Evolutionary conservation across 2,797 vertebrate species (phyloP), one percentile per base, ranked within the genome.

Genomic region (Acipenser ruthenus): DNA sequence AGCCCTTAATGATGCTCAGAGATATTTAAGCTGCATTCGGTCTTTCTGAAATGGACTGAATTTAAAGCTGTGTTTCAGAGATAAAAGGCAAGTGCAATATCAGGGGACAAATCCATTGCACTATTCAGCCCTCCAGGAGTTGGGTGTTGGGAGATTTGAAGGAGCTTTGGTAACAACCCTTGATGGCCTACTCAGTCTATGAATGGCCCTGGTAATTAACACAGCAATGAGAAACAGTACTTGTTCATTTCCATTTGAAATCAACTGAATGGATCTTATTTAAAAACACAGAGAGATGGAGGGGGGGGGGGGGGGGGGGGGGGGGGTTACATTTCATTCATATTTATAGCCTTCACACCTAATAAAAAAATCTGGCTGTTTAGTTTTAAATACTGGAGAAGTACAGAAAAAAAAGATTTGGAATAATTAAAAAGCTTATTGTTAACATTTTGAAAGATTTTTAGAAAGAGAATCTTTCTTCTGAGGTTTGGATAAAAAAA

Each of bases 171-270:
- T 37, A 58, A 58, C 10, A 11, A 6, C 13, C 55, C 55, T 58
- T 58, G 55, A 58, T 58, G 55, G 6, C 55, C 55, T 13, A 11
- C 12, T 58, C 55, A 12, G 55, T 12, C 55, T 58, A 58, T 9
- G 59, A n/a, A n/a, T n/a, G 6, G 11, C 47, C 49, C 8, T 49
- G 49, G n/a, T 66, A 49, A 60, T 50, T 60, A 49, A 23, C 55
- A 49, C 65, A 66, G 65, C 9, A 18, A 13, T n/a, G 13, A 18
- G 12, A 48, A 13, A 48, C 11, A 23, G 51, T 48, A 56, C 4
- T 7, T 49, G 47, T 66, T 48, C 12, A 11, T 66, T 60, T 49
- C 64, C 23, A 13, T 60, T 6, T 50, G 65, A 50, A 66, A 48
- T 48, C 47, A n/a, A 12, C 15, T 60, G 10, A 58, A n/a, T 13